Percentiles rank a stretch among this genome's conserved stretches.
Evolutionary conservation across 1,140 invertebrate species (phyloP).

Genomic region (Neodiprion fabricii): DNA sequence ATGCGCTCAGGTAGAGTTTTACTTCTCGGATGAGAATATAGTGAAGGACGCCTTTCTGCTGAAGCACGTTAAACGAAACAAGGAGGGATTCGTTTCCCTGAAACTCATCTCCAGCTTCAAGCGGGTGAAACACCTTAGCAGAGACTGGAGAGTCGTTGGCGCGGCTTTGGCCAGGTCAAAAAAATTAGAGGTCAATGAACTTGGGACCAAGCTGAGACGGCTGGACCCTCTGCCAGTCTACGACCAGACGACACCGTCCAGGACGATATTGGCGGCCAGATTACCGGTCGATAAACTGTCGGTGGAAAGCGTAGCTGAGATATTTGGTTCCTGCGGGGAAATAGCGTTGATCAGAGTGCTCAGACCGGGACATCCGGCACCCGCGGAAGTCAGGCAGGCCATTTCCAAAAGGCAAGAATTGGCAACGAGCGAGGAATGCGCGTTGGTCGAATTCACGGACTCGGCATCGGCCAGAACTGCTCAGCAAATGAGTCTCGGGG

Average conservation of each 20-base stretch:
- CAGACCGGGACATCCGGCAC: slow-evolving; percentile 84
- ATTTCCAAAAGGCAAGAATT: slow-evolving; percentile 90
- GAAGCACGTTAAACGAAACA: slow-evolving; percentile 93
- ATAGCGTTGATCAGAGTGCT: slow-evolving; percentile 86
- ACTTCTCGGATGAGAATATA: slow-evolving; percentile 94
- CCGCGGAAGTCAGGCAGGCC: slow-evolving; percentile 82
- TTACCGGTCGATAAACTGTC: slow-evolving; percentile 84
- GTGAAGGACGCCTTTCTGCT: slow-evolving; percentile 93
- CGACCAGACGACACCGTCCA: slow-evolving; percentile 89
- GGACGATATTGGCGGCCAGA: slow-evolving; percentile 87
- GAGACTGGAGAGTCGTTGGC: slow-evolving; percentile 92
- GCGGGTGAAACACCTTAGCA: slow-evolving; percentile 89
- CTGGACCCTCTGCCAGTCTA: slow-evolving; percentile 84
- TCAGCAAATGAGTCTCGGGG: slow-evolving; percentile 63
- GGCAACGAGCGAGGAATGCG: slow-evolving; percentile 78
- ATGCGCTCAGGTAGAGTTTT: slow-evolving; percentile 87
- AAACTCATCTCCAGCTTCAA: slow-evolving; percentile 95
- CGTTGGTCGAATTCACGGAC: slow-evolving; percentile 88
- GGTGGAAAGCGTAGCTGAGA: slow-evolving; percentile 86
- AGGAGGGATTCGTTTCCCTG: slow-evolving; percentile 92
- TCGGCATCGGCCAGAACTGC: slow-evolving; percentile 84
- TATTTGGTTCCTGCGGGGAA: slow-evolving; percentile 87
- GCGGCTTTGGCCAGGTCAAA: slow-evolving; percentile 79
- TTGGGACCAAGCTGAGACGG: slow-evolving; percentile 89
- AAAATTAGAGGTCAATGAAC: slow-evolving; percentile 88